A percentile compares a stretch with the other conserved stretches of the same genome.
phyloP scores from a whole-genome alignment of 2,888 invertebrate species.

The Hermaeophaga mercurialis region DNA sequence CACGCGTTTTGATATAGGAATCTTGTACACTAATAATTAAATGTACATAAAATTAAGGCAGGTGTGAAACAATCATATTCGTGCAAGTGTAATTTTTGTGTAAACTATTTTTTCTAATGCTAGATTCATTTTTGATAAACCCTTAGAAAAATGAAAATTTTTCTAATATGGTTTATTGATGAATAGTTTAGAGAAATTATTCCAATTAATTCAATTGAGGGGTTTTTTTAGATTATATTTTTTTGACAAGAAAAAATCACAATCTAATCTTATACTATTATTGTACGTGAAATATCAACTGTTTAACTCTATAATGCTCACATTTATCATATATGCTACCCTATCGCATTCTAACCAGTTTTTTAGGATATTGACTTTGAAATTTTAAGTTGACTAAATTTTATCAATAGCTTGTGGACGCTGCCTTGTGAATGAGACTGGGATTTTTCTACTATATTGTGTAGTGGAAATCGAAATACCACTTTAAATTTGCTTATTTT shows the following conservation, averaged over 20 bases:
- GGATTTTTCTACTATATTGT: slow-evolving; percentile 49
- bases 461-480: slow-evolving; percentile 33
- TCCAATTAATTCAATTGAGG: too few species aligned
- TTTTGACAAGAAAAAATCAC: not conserved
- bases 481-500: slow-evolving; percentile 36
- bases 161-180: too few species aligned
- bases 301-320: not conserved
- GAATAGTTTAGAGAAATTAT: too few species aligned
- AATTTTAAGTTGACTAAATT: slow-evolving; percentile 18
- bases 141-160: not conserved
- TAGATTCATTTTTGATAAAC: not conserved
- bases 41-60: slow-evolving; percentile 22
- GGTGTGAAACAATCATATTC: slow-evolving; percentile 3
- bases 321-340: not conserved
- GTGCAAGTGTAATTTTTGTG: too few species aligned
- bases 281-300: not conserved
- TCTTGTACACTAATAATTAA: slow-evolving; percentile 17
- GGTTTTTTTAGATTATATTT: not conserved
- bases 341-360: not conserved
- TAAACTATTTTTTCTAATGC: too few species aligned
- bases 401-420: slow-evolving; percentile 48
- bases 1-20: slow-evolving; percentile 15
- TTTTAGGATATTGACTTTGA: not conserved
- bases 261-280: not conserved
- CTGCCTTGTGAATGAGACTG: slow-evolving; percentile 55